Percentiles rank a stretch among this genome's conserved stretches.
These are phyloP conservation scores for Benthosema pterotum DNA, from an alignment of 2,797 vertebrate species.

Conservation along the genomic window DNA sequence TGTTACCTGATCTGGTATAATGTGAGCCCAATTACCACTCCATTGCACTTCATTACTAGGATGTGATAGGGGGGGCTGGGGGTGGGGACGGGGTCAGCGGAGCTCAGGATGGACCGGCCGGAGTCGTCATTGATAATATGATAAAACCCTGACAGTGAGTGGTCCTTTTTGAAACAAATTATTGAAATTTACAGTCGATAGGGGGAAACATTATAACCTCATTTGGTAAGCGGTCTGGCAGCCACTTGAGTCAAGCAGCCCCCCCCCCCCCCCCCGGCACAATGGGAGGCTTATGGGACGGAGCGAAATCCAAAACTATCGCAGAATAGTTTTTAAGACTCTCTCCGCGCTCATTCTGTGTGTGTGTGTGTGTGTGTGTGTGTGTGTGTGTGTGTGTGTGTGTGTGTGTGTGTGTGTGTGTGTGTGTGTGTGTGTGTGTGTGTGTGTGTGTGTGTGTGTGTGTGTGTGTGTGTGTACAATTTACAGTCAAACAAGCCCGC, in stretches of 20 bases:
- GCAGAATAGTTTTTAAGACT: slow-evolving; percentile 68
- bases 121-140: slow-evolving; percentile 87
- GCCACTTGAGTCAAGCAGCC: slow-evolving; percentile 72
- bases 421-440: too few relatives aligned
- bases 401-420: neutral
- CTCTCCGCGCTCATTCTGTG: slow-evolving; percentile 49
- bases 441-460: slow-evolving; percentile 5
- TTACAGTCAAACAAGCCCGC: slow-evolving; percentile 37
- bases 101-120: slow-evolving; percentile 77
- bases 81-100: slow-evolving; percentile 52
- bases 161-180: slow-evolving; percentile 82
- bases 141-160: slow-evolving; percentile 85
- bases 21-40: slow-evolving; percentile 87
- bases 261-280: slow-evolving; percentile 59
- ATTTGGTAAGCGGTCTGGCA: slow-evolving; percentile 80
- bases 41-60: slow-evolving; percentile 88
- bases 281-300: slow-evolving; percentile 77
- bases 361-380: too few relatives aligned
- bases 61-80: slow-evolving; percentile 81
- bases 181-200: slow-evolving; percentile 87
- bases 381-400: too few relatives aligned
- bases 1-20: slow-evolving; percentile 89
- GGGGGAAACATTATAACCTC: slow-evolving; percentile 84
- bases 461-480: slow-evolving; percentile 45
- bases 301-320: slow-evolving; percentile 83